Evolutionary conservation across 1,140 invertebrate genomes (phyloP).

Genomic region (Lucilia cuprina): DNA sequence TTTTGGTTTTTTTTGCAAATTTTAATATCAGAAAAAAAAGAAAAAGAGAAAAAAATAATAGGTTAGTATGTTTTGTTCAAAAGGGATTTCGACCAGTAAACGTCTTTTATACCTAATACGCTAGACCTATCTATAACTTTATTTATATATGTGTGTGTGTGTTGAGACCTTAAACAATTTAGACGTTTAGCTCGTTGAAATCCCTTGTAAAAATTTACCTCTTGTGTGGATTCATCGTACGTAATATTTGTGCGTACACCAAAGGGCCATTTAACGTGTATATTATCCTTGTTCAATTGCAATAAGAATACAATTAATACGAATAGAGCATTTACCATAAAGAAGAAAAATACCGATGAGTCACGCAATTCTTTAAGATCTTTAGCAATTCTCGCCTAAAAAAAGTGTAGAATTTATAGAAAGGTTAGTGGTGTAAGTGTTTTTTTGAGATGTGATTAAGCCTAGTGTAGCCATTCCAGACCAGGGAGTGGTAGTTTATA

Average conservation of each 20-base stretch:
- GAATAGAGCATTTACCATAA: conserved; percentile 98
- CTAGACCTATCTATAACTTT: background rate
- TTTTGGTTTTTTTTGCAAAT: conserved; percentile 7
- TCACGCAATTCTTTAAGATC: conserved; percentile 93
- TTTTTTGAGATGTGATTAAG: background rate
- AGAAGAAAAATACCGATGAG: conserved; percentile 93
- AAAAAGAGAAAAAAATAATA: conserved; percentile 45
- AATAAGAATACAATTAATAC: conserved; percentile 97
- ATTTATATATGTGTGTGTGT: background rate
- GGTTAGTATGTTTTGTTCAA: conserved; percentile 48
- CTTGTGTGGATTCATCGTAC: conserved; percentile 83
- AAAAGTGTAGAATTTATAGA: conserved; percentile 39
- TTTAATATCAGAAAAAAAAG: conserved; percentile 40
- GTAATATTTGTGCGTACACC: conserved; percentile 94
- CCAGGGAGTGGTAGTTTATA: too few species aligned
- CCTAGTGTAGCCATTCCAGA: background rate
- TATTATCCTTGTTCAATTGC: conserved; percentile 93
- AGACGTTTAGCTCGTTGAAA: conserved; percentile 29
- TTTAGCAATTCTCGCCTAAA: conserved; percentile 83
- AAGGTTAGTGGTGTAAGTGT: background rate
- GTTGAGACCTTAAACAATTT: background rate
- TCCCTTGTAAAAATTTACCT: conserved; percentile 72
- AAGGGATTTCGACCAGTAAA: conserved; percentile 36
- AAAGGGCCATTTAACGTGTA: conserved; percentile 93
- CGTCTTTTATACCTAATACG: background rate